These are phyloP conservation scores for Archivesica marissinica DNA, from an alignment of 1,140 invertebrate species.

Conservation along the genomic window DNA sequence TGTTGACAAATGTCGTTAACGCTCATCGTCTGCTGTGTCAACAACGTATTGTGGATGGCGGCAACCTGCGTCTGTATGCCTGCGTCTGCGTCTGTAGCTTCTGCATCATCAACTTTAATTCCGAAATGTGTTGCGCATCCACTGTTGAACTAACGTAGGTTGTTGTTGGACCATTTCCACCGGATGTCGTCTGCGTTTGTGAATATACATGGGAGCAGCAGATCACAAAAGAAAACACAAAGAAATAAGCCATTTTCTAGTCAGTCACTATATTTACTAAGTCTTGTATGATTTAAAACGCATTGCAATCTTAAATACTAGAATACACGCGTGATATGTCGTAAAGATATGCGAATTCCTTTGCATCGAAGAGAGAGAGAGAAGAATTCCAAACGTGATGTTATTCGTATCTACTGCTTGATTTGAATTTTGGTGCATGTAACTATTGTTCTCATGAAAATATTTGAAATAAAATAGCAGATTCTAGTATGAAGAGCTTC, in stretches of 20 bases:
- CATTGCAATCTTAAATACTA: no score
- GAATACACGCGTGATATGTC: no score
- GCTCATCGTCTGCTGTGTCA: slow-evolving; percentile 55
- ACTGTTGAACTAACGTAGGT: neutral
- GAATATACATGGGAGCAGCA: neutral
- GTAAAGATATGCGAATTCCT: no score
- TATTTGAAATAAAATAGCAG: no score
- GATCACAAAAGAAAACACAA: neutral
- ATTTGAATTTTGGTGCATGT: no score
- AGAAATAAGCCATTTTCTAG: neutral
- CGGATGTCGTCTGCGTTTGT: neutral
- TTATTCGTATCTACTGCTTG: no score
- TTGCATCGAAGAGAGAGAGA: no score
- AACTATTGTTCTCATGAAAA: no score
- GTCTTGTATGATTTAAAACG: no score
- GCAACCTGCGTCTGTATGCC: slow-evolving; percentile 3
- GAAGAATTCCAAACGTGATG: no score
- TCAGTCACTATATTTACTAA: no score
- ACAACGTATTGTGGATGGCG: slow-evolving; percentile 40
- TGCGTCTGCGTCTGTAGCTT: slow-evolving; percentile 16
- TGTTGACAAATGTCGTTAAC: slow-evolving; percentile 27
- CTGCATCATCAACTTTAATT: slow-evolving; percentile 28
- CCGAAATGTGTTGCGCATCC: neutral
- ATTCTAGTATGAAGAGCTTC: no score
- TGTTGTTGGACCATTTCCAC: neutral